Evolutionary conservation across 2,888 invertebrate species (phyloP), one percentile per base, ranked within the genome.

Genomic region (Drosophila lacicola): DNA sequence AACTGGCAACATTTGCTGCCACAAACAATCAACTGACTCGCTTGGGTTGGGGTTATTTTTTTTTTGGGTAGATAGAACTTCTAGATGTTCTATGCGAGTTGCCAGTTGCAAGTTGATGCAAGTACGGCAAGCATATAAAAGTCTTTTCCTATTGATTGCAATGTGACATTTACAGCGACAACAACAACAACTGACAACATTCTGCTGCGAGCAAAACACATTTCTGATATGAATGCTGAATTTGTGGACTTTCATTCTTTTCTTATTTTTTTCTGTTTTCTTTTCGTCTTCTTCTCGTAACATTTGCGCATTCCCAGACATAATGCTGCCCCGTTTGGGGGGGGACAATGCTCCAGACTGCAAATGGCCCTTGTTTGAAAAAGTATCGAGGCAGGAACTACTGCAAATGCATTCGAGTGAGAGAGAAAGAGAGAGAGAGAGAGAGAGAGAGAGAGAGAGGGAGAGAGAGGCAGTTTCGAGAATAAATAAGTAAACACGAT

Each of bases 121-220:
- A 62, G 55, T 44, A 49, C 55, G 41, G 34, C 21, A 37, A 42
- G 39, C 65, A 74, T 61, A 74, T 76, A 65, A 76, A 76, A 71
- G 78, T 71, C 72, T 57, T 61, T 55, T 64, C 45, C 65, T 74
- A 74, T 74, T 71, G 74, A 74, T 74, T 74, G 77, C 60, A 54
- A 54, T 74, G 76, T 64, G 76, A 64, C 76, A 55, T 58, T 63
- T 53, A 29, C 64, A 60, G 50, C 34, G 67, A 53, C 55, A 71
- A 75, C 67, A 75, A 21, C 47, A 54, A 10, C 29, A 29, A 4
- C 41, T 1, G 33, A 11, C 39, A 49, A 49, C 33, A 34, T 33
- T 29, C 29, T 29, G 29, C 29, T 8, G 8, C 2, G 8, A 29
- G 29, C 29, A 29, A 29, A 29, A 8, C 29, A 29, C 29, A 29